Base-by-base conservation (phyloP, 1,140 invertebrate genomes). In the Hormaphis cornu region DNA sequence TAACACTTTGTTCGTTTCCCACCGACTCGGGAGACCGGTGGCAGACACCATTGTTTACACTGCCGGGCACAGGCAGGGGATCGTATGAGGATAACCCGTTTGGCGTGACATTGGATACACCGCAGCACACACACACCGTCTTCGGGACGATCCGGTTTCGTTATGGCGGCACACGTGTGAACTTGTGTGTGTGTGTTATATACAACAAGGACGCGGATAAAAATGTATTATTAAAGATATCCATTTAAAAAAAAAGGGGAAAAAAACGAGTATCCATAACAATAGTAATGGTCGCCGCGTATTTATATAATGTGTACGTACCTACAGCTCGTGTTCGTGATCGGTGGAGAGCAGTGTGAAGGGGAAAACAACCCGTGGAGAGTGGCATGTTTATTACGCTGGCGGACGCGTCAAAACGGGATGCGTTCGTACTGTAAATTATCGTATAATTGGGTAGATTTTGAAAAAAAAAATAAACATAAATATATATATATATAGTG, bases 81-180 rank as follows among this genome's bases (percentile, higher is more conserved):
- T 9, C 42, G 14, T 20, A 18, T n/a, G 10, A 46, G 28, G 40
- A 61, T 44, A 66, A 66, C 61, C 28, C 61, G 61, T 66, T 66
- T 20, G n/a, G n/a, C n/a, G 28, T 33, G 42, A 56, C 53, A 37
- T 56, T 33, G 10, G 37, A 63, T 37, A 63, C 40, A 40, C 42
- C 6, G 16, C 42, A 10, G 42, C 44, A 22, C 61, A 50, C 61
- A 20, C 46, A 10, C 58, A 42, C 30, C 28, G 61, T 48, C 44
- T 66, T 30, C 26, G 58, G 24, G 37, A 28, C 28, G 61, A 66
- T 66, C 61, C 61, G 61, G 61, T 66, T 66, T 50, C 61, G 40
- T 48, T 42, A 46, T 61, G 58, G 58, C 58, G 58, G 37, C 42
- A 24, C 53, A 24, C 24, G n/a, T 10, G 14, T 50, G 44, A 50